Conservation (phyloP, 2,888 invertebrate species). For the Ophion ventricosus region DNA sequence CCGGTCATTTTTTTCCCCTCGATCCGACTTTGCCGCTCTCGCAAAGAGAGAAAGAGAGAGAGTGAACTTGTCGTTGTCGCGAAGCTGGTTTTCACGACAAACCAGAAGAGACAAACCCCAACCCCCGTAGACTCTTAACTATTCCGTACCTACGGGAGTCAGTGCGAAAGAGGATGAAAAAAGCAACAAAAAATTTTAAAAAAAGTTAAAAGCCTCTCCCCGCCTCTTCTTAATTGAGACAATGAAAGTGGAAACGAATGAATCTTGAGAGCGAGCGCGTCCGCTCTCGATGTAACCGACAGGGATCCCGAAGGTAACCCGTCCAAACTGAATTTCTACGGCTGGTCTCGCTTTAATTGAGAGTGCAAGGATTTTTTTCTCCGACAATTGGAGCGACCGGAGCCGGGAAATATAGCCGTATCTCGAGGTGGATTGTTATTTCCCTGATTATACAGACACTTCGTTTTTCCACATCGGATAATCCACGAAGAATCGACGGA, state of each 20-base stretch:
- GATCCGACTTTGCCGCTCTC: constrained; percentile 29
- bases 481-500: constrained; percentile 19
- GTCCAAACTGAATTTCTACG: constrained; percentile 35
- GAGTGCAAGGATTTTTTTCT: constrained; percentile 70
- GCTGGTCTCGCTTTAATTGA: constrained; percentile 73
- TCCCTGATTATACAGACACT: constrained; percentile 20
- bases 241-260: constrained; percentile 51
- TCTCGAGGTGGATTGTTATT: constrained; percentile 39
- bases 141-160: constrained; percentile 35
- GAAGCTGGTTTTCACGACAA: constrained; percentile 24
- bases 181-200: constrained; percentile 40
- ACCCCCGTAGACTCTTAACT: not conserved
- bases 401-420: constrained; percentile 59
- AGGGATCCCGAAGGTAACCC: constrained; percentile 4
- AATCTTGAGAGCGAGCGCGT: constrained; percentile 50
- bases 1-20: constrained; percentile 21
- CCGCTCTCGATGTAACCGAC: constrained; percentile 41
- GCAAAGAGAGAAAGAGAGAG: not conserved
- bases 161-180: constrained; percentile 19
- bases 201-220: constrained; percentile 45
- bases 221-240: constrained; percentile 62
- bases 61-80: constrained; percentile 42
- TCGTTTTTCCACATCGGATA: constrained; percentile 19
- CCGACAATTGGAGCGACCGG: constrained; percentile 8
- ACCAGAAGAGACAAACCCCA: constrained; percentile 23